Conservation (phyloP, 2,888 invertebrate species). For the Torymus tubicola region DNA sequence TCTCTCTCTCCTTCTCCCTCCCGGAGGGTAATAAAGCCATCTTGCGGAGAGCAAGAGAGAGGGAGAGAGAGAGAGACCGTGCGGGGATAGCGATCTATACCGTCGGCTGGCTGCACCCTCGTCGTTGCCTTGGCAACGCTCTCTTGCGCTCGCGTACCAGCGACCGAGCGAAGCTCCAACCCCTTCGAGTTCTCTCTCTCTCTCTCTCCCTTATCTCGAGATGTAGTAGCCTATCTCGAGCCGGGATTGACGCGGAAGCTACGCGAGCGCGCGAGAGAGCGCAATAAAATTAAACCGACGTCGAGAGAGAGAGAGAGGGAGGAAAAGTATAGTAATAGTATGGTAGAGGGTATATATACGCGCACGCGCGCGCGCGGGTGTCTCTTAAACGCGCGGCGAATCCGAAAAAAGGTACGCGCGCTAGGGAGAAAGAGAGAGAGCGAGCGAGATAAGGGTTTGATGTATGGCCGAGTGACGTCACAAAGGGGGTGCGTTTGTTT, state of each 20-base stretch:
- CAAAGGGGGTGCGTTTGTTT: constrained; percentile 44
- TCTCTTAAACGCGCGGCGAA: not conserved
- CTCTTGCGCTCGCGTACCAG: too few species aligned
- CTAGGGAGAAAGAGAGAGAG: constrained; percentile 12
- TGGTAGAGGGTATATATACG: too few species aligned
- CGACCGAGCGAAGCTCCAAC: constrained; percentile 55
- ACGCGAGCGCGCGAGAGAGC: not conserved
- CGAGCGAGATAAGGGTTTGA: constrained; percentile 73
- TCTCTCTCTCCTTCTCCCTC: not conserved
- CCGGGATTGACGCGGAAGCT: constrained; percentile 54
- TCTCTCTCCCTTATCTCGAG: constrained; percentile 50
- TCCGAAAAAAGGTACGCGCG: constrained; percentile 11
- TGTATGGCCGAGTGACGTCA: constrained; percentile 73
- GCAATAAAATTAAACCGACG: constrained; percentile 20
- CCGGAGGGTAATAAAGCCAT: constrained; percentile 75
- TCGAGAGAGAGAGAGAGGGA: constrained; percentile 15
- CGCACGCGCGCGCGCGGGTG: too few species aligned
- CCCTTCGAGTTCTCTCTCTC: constrained; percentile 62
- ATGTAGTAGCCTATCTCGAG: too few species aligned
- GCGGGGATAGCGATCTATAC: constrained; percentile 72
- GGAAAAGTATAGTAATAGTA: constrained; percentile 66
- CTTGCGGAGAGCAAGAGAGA: constrained; percentile 69
- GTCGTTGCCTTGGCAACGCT: constrained; percentile 66
- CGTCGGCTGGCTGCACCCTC: constrained; percentile 59
- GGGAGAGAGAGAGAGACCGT: constrained; percentile 15